phyloP scores from a whole-genome alignment of 2,888 invertebrate species.

The Ochropacha duplaris region DNA sequence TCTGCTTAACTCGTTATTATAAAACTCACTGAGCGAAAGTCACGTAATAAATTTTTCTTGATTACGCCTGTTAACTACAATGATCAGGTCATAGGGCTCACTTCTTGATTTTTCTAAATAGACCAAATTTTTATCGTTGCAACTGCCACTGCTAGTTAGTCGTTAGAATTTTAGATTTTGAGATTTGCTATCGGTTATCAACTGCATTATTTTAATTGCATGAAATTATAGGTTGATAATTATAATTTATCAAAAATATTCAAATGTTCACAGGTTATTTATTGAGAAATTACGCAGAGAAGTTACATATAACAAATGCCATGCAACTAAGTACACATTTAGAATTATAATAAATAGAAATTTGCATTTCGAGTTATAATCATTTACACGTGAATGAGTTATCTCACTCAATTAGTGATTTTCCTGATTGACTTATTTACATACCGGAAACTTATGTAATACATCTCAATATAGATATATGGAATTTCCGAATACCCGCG shows the following conservation, averaged over 20 bases:
- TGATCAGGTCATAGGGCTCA: conserved; percentile 29
- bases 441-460: conserved; percentile 39
- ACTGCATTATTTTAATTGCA: neutral
- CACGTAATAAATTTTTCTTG: conserved; percentile 41
- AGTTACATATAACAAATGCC: neutral
- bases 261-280: neutral
- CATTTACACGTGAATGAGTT: conserved; percentile 18
- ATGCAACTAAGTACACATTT: conserved; percentile 15
- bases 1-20: conserved; percentile 56
- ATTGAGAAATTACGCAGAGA: neutral
- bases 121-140: neutral
- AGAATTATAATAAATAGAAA: conserved; percentile 14
- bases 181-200: neutral
- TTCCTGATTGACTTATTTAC: conserved; percentile 29
- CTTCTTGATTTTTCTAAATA: neutral
- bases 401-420: conserved; percentile 22
- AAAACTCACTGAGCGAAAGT: conserved; percentile 63
- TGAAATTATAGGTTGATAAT: too few species aligned
- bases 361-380: conserved; percentile 30
- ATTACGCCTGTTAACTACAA: conserved; percentile 17
- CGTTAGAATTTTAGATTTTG: neutral
- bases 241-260: too few species aligned
- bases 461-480: conserved; percentile 22
- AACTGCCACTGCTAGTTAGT: neutral
- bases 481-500: conserved; percentile 52